Percentiles rank a stretch among this genome's conserved stretches.
Conservation (phyloP, 2,888 invertebrate genomes). For the Rhagophthalmus giganteus region DNA sequence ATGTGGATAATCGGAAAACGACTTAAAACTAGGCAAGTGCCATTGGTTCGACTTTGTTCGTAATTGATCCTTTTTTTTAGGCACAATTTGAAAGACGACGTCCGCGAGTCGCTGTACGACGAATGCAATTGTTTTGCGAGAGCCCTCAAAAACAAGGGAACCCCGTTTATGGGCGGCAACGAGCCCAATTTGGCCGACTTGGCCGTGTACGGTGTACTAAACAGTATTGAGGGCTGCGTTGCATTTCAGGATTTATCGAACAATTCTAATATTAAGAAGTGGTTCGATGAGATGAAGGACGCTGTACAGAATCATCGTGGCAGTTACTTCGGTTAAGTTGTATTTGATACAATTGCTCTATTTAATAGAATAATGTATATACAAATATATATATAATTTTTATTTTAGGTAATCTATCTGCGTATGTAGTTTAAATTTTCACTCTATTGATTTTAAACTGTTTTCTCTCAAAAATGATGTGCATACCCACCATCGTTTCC, state of each 20-base stretch:
- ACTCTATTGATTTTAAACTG: no score
- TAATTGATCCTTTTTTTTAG: no score
- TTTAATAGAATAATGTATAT: no score
- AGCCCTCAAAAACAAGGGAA: slow-evolving; percentile 69
- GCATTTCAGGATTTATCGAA: slow-evolving; percentile 81
- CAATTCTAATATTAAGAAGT: slow-evolving; percentile 73
- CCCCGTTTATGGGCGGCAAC: slow-evolving; percentile 82
- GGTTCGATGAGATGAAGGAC: slow-evolving; percentile 78
- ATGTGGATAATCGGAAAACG: slow-evolving; percentile 93
- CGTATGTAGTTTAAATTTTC: no score
- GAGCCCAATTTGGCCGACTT: slow-evolving; percentile 91
- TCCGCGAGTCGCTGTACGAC: slow-evolving; percentile 86
- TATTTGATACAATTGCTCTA: not conserved
- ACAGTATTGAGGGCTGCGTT: slow-evolving; percentile 89
- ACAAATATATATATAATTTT: not conserved
- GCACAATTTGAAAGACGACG: slow-evolving; percentile 84
- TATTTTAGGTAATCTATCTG: no score
- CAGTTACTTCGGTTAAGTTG: slow-evolving; percentile 39
- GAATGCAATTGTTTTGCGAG: slow-evolving; percentile 80
- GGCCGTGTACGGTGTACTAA: slow-evolving; percentile 85
- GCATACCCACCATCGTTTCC: no score
- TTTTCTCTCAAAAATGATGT: no score
- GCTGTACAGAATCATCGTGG: slow-evolving; percentile 65
- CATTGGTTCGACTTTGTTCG: no score
- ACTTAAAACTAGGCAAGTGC: slow-evolving; percentile 80